Evolutionary conservation across 2,797 vertebrate species (phyloP).

Genomic region (Ctenochaetus hawaiiensis): DNA sequence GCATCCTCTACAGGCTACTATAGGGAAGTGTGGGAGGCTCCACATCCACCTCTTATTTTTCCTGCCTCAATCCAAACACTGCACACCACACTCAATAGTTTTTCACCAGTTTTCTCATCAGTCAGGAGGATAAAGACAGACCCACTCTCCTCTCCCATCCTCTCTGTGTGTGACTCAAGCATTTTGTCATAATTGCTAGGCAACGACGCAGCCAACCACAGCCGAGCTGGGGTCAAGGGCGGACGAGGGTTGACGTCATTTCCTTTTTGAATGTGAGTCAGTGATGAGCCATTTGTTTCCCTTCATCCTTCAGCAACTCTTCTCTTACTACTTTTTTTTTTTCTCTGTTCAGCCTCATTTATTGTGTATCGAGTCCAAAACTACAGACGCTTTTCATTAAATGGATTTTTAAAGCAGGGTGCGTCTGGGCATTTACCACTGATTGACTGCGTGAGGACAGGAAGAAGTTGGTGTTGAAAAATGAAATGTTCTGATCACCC

Average conservation of each 20-base stretch:
- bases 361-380: constrained; percentile 5
- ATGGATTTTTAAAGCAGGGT: background rate
- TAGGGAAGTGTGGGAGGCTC: constrained; percentile 14
- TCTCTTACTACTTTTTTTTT: constrained; percentile 18
- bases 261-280: constrained; percentile 80
- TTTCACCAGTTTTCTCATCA: constrained; percentile 39
- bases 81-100: constrained; percentile 4
- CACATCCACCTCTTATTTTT: constrained; percentile 18
- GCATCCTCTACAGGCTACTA: constrained; percentile 41
- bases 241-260: constrained; percentile 74
- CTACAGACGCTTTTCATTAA: constrained; percentile 1
- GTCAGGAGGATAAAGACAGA: constrained; percentile 19
- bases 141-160: constrained; percentile 38
- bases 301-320: constrained; percentile 41
- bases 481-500: constrained; percentile 6
- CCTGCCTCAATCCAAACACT: constrained; percentile 23
- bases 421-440: background rate
- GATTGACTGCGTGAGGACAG: background rate
- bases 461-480: background rate
- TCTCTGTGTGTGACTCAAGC: constrained; percentile 70
- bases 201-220: constrained; percentile 76
- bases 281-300: constrained; percentile 67
- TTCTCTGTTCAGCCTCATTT: constrained; percentile 25
- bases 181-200: constrained; percentile 80
- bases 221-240: constrained; percentile 63